phyloP scores from a whole-genome alignment of 2,888 invertebrate genomes.

The Agrochola circellaris region DNA sequence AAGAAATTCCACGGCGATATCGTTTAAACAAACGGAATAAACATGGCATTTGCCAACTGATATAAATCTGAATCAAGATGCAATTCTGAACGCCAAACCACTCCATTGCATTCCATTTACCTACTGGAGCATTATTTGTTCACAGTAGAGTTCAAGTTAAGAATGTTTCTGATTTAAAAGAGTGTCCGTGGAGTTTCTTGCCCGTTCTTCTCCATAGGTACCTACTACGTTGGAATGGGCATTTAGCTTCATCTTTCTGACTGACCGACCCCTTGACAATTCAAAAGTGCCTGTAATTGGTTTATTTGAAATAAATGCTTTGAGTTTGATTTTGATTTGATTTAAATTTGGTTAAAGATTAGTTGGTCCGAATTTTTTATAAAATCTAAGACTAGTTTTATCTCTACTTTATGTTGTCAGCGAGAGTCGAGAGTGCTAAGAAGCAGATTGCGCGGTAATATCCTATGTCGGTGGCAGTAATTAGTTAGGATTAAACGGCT shows the following conservation, averaged over 20 bases:
- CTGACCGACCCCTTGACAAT: too few relatives aligned
- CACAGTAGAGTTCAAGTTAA: conserved; percentile 34
- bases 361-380: conserved; percentile 70
- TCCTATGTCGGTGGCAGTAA: conserved; percentile 78
- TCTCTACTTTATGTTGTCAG: conserved; percentile 64
- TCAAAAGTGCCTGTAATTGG: too few relatives aligned
- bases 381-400: conserved; percentile 53
- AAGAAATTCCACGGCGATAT: conserved; percentile 67
- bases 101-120: conserved; percentile 50
- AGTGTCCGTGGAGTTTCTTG: too few relatives aligned
- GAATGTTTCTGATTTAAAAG: conserved; percentile 1
- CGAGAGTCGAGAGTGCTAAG: conserved; percentile 56
- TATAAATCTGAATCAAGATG: conserved; percentile 52
- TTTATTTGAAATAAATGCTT: too few relatives aligned
- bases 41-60: conserved; percentile 57
- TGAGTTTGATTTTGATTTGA: conserved; percentile 70
- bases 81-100: conserved; percentile 47
- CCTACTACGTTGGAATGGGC: too few relatives aligned
- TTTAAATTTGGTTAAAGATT: conserved; percentile 68
- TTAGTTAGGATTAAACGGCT: conserved; percentile 83
- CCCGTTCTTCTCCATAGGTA: too few relatives aligned
- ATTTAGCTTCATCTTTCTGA: too few relatives aligned
- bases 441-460: conserved; percentile 67
- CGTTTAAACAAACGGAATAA: conserved; percentile 67
- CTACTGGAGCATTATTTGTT: conserved; percentile 64